Conservation (phyloP, 1,140 invertebrate species). For the Drosophila sproati region DNA sequence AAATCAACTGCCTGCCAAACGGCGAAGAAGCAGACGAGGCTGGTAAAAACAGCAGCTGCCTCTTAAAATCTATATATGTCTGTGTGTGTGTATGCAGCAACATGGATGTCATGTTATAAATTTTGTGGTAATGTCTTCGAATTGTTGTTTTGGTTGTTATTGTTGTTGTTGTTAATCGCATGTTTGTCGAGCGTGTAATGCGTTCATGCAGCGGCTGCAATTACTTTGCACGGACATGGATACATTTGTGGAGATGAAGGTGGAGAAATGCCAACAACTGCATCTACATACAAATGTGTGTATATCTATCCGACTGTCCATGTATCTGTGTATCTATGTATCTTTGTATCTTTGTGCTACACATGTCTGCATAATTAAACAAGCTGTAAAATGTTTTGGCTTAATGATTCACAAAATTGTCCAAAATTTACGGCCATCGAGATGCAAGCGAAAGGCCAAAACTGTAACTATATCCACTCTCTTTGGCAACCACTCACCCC, state of each 20-base stretch:
- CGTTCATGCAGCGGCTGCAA: constrained; percentile 76
- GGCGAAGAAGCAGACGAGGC: background rate
- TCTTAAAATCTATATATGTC: constrained; percentile 22
- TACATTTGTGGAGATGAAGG: background rate
- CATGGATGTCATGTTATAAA: constrained; percentile 75
- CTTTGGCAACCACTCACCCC: background rate
- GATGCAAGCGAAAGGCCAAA: constrained; percentile 28
- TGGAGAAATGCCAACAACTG: background rate
- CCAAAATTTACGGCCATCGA: constrained; percentile 60
- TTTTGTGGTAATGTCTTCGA: constrained; percentile 80
- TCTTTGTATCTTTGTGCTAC: constrained; percentile 8
- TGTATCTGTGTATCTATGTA: constrained; percentile 38
- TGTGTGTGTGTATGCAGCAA: constrained; percentile 20
- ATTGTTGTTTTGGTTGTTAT: constrained; percentile 68
- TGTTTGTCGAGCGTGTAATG: constrained; percentile 82
- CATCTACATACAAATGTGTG: background rate
- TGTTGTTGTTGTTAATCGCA: constrained; percentile 73
- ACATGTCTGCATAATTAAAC: constrained; percentile 69
- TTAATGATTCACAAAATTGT: constrained; percentile 80
- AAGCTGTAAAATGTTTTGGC: constrained; percentile 75
- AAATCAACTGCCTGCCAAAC: constrained; percentile 50
- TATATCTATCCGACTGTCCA: constrained; percentile 25
- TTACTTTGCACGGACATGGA: constrained; percentile 58
- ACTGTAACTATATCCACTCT: constrained; percentile 5
- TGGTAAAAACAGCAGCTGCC: constrained; percentile 63